Evolutionary conservation across 1,140 invertebrate species (phyloP).

Genomic region (Drosophila grimshawi): DNA sequence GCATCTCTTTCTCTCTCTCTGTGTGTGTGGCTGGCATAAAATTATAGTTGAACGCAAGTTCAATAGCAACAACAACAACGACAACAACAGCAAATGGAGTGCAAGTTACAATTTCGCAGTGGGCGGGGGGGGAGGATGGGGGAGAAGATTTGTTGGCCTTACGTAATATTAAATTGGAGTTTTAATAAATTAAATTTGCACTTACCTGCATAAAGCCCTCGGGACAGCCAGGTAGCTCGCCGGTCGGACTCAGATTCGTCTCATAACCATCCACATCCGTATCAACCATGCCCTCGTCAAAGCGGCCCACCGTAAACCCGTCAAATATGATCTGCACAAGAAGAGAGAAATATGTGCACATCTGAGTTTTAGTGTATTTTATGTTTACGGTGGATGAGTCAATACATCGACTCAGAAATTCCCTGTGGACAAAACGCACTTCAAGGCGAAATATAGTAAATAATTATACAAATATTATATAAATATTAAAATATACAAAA

Average conservation of each 20-base stretch:
- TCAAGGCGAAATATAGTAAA: too few species aligned
- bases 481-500: too few species aligned
- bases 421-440: too few species aligned
- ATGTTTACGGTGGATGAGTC: not conserved
- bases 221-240: conserved; percentile 88
- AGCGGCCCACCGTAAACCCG: conserved; percentile 91
- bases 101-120: conserved; percentile 49
- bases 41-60: conserved; percentile 57
- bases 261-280: conserved; percentile 83
- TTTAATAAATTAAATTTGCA: conserved; percentile 76
- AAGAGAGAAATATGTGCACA: conserved; percentile 16
- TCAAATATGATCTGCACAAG: conserved; percentile 90
- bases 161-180: conserved; percentile 68
- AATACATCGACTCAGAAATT: not conserved
- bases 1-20: conserved; percentile 6
- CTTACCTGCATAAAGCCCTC: conserved; percentile 91
- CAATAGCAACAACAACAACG: conserved; percentile 44
- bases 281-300: conserved; percentile 86
- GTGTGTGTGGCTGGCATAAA: conserved; percentile 50
- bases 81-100: too few species aligned
- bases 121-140: not conserved
- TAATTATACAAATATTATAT: too few species aligned
- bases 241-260: conserved; percentile 76
- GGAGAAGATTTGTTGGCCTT: conserved; percentile 11
- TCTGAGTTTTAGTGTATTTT: too few species aligned